Conservation (phyloP, 1,140 invertebrate genomes). For the Brachionus koreanus region DNA sequence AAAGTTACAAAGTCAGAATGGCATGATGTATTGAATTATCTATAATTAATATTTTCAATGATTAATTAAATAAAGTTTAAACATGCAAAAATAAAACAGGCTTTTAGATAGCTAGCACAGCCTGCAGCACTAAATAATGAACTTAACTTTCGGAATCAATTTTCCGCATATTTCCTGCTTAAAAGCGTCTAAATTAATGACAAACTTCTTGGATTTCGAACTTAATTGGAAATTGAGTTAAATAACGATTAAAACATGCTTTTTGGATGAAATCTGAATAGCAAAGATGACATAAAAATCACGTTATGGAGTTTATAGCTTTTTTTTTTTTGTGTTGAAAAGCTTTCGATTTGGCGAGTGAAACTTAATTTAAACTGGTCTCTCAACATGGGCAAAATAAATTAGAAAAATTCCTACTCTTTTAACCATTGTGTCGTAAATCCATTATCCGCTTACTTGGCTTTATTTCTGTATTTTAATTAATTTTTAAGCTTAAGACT, state of each 20-base stretch:
- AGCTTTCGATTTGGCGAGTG: background rate
- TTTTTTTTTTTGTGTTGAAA: background rate
- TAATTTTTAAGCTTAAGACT: slow-evolving; percentile 15
- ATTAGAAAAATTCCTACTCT: slow-evolving; percentile 5
- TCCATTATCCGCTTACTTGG: slow-evolving; percentile 30
- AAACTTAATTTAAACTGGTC: slow-evolving; percentile 9
- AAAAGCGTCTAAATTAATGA: background rate
- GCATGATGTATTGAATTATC: slow-evolving; percentile 1
- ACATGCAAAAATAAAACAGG: background rate
- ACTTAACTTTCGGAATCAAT: background rate
- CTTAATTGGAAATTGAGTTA: background rate
- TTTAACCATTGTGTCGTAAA: slow-evolving; percentile 22
- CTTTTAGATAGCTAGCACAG: background rate
- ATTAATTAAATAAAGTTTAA: background rate
- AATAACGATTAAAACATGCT: background rate
- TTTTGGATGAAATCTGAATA: background rate
- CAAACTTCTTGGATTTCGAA: background rate
- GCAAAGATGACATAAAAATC: background rate
- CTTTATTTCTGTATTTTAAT: slow-evolving; percentile 28
- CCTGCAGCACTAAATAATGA: background rate
- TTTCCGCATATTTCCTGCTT: background rate
- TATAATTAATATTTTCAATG: background rate
- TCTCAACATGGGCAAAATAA: slow-evolving; percentile 32
- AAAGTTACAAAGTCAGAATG: background rate
- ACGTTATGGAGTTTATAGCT: background rate